Conservation (phyloP, 1,140 invertebrate genomes). For the Drosophila bifasciata region DNA sequence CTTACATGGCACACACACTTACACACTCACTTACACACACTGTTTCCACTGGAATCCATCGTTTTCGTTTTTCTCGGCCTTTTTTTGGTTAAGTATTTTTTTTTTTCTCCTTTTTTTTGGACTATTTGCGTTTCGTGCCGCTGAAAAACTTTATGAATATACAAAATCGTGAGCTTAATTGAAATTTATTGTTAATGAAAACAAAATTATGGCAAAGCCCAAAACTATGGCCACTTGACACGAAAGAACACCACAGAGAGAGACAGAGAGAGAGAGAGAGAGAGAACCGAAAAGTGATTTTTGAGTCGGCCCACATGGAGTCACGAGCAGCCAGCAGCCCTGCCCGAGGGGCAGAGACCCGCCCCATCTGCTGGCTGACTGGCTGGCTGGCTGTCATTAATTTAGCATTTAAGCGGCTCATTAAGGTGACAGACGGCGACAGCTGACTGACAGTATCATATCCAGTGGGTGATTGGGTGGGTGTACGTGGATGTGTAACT, state of each 20-base stretch:
- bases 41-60: slow-evolving; percentile 3
- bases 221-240: slow-evolving; percentile 64
- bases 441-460: slow-evolving; percentile 59
- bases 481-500: slow-evolving; percentile 31
- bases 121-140: slow-evolving; percentile 72
- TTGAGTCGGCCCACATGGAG: slow-evolving; percentile 49
- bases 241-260: slow-evolving; percentile 51
- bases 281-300: slow-evolving; percentile 24
- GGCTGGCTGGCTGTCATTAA: slow-evolving; percentile 45
- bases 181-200: slow-evolving; percentile 83
- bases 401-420: slow-evolving; percentile 70
- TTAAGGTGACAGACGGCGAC: slow-evolving; percentile 61
- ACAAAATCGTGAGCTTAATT: slow-evolving; percentile 80
- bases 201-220: slow-evolving; percentile 64
- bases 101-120: slow-evolving; percentile 27
- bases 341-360: slow-evolving; percentile 3
- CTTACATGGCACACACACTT: too few species aligned
- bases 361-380: slow-evolving; percentile 1
- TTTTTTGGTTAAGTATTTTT: slow-evolving; percentile 25
- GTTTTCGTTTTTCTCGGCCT: slow-evolving; percentile 38
- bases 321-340: slow-evolving; percentile 8
- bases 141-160: slow-evolving; percentile 78
- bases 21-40: slow-evolving; percentile 24
- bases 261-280: slow-evolving; percentile 12
- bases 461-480: slow-evolving; percentile 39